Conservation (phyloP, 2,888 invertebrate species). For the Philereme vetulata region DNA sequence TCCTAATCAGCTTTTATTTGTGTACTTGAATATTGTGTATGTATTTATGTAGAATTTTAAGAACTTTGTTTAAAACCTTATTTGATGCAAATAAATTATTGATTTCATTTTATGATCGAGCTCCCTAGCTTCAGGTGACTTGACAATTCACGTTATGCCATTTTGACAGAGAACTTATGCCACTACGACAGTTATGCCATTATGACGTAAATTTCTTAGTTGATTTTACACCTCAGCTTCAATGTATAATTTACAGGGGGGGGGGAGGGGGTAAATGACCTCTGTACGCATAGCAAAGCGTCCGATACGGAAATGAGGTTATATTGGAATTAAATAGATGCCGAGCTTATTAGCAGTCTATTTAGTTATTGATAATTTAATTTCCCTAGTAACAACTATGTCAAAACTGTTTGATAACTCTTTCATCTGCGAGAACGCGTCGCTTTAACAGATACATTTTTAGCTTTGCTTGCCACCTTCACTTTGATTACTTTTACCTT, state of each 20-base stretch:
- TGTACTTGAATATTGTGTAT: too few relatives aligned
- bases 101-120: too few relatives aligned
- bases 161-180: too few relatives aligned
- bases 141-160: too few relatives aligned
- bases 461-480: slow-evolving; percentile 52
- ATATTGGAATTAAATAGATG: slow-evolving; percentile 43
- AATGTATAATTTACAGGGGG: background rate
- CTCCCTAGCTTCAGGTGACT: too few relatives aligned
- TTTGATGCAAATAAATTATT: too few relatives aligned
- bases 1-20: too few relatives aligned
- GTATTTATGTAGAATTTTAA: too few relatives aligned
- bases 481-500: slow-evolving; percentile 20
- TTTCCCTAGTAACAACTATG: slow-evolving; percentile 20
- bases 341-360: slow-evolving; percentile 50
- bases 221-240: too few relatives aligned
- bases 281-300: slow-evolving; percentile 10
- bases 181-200: too few relatives aligned
- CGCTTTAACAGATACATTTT: slow-evolving; percentile 55
- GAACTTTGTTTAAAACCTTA: too few relatives aligned
- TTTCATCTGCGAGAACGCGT: slow-evolving; percentile 70
- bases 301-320: slow-evolving; percentile 17
- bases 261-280: slow-evolving; percentile 11
- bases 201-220: too few relatives aligned
- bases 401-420: slow-evolving; percentile 16
- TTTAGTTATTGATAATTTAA: slow-evolving; percentile 43